phyloP scores from a whole-genome alignment of 2,797 vertebrate genomes.

The Remorina albescens region DNA sequence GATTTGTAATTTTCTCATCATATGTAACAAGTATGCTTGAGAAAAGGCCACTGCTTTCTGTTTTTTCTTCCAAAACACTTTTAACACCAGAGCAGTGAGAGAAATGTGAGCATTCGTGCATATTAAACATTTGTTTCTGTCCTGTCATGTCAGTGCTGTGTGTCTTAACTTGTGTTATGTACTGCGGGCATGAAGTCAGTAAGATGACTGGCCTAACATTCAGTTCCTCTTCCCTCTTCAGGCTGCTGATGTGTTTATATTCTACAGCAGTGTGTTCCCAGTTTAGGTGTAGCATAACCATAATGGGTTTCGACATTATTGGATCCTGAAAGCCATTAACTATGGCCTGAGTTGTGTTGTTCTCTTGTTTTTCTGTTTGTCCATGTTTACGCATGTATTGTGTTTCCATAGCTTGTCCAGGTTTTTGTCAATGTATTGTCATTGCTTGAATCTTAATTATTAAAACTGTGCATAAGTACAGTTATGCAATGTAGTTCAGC shows the following conservation, averaged over 20 bases:
- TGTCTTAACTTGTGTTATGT: not conserved
- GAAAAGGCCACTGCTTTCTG: not conserved
- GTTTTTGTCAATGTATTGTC: not conserved
- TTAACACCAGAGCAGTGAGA: not conserved
- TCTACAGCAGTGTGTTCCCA: not conserved
- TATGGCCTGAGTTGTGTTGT: not conserved
- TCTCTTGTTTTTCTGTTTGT: not conserved
- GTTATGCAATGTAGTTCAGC: not conserved
- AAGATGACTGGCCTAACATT: constrained; percentile 30
- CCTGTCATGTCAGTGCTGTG: not conserved
- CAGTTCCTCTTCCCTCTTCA: constrained; percentile 15
- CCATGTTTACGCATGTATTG: not conserved
- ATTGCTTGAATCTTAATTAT: not conserved
- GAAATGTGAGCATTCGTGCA: not conserved
- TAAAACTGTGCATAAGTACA: not conserved
- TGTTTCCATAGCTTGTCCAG: not conserved
- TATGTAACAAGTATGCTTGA: not conserved
- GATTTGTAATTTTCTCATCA: not conserved
- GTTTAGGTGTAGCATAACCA: not conserved
- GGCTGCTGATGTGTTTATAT: constrained; percentile 11
- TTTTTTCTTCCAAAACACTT: not conserved
- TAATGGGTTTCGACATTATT: constrained; percentile 11
- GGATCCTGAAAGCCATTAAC: not conserved
- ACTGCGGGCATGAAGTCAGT: not conserved
- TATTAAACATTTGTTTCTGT: constrained; percentile 1